Conservation (phyloP, 2,113 vertebrate genomes). For the Regulus satrapa region DNA sequence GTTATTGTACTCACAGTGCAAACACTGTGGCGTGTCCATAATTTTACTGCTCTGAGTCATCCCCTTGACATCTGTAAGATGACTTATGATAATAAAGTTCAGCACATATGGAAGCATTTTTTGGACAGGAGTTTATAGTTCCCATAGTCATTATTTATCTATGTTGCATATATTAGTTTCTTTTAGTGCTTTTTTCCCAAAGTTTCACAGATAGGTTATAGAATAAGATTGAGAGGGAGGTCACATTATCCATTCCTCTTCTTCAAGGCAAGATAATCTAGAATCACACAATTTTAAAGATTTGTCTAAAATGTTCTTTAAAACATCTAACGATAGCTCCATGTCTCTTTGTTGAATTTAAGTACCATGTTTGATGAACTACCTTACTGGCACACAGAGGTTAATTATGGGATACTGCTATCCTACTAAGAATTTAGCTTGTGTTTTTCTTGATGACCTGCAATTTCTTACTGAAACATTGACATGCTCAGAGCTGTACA, state of each 20-base stretch:
- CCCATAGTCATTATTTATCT: not conserved
- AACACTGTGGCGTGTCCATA: not conserved
- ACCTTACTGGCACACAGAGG: not conserved
- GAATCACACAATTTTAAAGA: not conserved
- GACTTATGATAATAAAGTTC: conserved; percentile 4
- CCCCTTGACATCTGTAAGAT: not conserved
- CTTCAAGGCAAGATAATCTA: not conserved
- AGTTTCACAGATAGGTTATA: not conserved
- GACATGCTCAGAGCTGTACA: fast-evolving
- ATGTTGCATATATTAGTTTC: not conserved
- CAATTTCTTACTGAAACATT: not conserved
- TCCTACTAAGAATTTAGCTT: not conserved
- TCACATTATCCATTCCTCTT: not conserved
- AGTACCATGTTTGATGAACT: not conserved
- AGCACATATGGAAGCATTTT: not conserved
- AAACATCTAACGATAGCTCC: not conserved
- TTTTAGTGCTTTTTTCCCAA: not conserved
- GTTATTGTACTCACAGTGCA: not conserved
- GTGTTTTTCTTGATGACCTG: not conserved
- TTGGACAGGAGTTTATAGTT: not conserved
- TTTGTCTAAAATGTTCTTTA: not conserved
- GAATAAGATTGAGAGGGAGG: not conserved
- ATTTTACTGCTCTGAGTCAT: conserved; percentile 9
- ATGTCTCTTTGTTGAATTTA: not conserved
- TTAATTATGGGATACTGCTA: not conserved